Conservation (phyloP, 1,140 invertebrate genomes). For the Caerostris extrusa region DNA sequence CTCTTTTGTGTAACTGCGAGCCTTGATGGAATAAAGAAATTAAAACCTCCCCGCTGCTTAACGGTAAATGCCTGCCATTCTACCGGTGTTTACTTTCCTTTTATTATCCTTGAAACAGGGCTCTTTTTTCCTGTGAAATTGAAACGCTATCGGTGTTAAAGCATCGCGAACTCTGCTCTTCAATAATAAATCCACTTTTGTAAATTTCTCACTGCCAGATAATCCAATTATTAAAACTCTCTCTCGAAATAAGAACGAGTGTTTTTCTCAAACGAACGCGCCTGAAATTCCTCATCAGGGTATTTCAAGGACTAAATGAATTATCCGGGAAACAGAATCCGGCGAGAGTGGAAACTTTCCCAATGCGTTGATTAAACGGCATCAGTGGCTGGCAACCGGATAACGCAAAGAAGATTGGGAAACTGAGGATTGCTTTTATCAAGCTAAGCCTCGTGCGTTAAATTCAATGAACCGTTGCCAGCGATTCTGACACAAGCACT, state of each 20-base stretch:
- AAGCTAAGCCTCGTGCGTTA: not conserved
- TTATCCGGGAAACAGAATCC: slow-evolving; percentile 5
- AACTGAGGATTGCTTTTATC: not conserved
- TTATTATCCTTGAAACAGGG: not conserved
- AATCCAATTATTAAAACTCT: slow-evolving; percentile 13
- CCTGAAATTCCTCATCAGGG: not conserved
- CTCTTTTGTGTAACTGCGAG: not conserved
- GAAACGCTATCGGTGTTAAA: not conserved
- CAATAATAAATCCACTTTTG: slow-evolving; percentile 25
- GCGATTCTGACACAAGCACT: not conserved
- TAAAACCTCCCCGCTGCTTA: not conserved
- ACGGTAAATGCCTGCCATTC: not conserved
- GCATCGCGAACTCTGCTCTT: not conserved
- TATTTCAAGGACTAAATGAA: not conserved
- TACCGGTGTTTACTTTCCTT: not conserved
- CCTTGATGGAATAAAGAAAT: not conserved
- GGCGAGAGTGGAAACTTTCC: not conserved
- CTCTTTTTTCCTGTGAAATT: not conserved
- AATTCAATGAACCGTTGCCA: not conserved
- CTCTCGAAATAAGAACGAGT: not conserved
- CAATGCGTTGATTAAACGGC: not conserved
- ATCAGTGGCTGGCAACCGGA: not conserved
- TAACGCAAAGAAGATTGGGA: not conserved
- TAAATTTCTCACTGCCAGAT: not conserved
- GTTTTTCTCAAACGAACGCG: not conserved